These are phyloP conservation scores for Hirtodrosophila alboralis DNA, from an alignment of 2,888 invertebrate genomes.

Conservation along the genomic window DNA sequence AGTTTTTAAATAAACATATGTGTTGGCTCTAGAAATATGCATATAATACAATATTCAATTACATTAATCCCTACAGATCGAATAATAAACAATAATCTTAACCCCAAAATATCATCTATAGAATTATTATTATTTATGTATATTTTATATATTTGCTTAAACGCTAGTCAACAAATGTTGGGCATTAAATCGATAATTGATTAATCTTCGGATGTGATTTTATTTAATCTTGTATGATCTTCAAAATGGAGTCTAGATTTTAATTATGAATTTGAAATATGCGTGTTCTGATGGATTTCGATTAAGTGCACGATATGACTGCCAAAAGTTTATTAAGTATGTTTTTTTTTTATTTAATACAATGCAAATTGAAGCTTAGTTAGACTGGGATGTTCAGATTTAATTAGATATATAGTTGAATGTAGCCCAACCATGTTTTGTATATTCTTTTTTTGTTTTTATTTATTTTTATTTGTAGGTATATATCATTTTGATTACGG, in stretches of 20 bases:
- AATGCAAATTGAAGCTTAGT: conserved; percentile 42
- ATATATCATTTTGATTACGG: conserved; percentile 72
- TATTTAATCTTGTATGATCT: conserved; percentile 32
- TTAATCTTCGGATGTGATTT: conserved; percentile 52
- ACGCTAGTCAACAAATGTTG: conserved; percentile 71
- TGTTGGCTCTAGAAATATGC: conserved; percentile 60
- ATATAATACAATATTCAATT: conserved; percentile 55
- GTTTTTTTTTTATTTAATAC: conserved; percentile 40
- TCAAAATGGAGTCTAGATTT: conserved; percentile 43
- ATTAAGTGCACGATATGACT: conserved; percentile 75
- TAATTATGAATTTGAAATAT: conserved; percentile 20
- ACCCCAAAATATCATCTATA: conserved; percentile 41
- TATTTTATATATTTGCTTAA: conserved; percentile 41
- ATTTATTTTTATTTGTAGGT: conserved; percentile 46
- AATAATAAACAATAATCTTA: conserved; percentile 75
- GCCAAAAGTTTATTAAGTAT: conserved; percentile 58
- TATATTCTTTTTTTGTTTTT: conserved; percentile 19
- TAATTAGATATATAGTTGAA: conserved; percentile 54
- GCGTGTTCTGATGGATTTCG: conserved; percentile 46
- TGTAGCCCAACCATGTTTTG: conserved; percentile 25
- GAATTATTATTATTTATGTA: conserved; percentile 20
- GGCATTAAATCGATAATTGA: conserved; percentile 42
- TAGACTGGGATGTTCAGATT: conserved; percentile 36
- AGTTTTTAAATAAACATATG: conserved; percentile 35
- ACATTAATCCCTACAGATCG: conserved; percentile 67